These are phyloP conservation scores for Ursus arctos DNA, from an alignment of 2,113 vertebrate genomes.

Conservation along the genomic window DNA sequence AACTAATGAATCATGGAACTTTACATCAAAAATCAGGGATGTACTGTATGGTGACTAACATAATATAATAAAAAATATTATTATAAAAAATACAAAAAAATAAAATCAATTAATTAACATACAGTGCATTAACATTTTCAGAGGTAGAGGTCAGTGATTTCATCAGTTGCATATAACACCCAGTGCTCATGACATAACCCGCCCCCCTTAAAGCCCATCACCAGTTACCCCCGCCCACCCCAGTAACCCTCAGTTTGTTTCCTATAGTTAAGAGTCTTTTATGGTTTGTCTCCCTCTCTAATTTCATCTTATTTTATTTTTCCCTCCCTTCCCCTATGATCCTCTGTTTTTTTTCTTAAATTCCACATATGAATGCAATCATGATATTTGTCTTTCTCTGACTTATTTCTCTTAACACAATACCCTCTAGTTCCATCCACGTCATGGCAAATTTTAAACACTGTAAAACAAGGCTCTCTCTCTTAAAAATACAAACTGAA, in stretches of 20 bases:
- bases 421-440: not conserved
- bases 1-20: too few relatives aligned
- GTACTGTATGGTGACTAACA: too few relatives aligned
- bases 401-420: not conserved
- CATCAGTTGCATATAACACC: not conserved
- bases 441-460: not conserved
- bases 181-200: not conserved
- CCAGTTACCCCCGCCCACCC: not conserved
- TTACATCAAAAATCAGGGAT: too few relatives aligned
- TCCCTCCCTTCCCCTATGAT: not conserved
- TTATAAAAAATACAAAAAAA: too few relatives aligned
- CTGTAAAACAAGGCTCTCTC: not conserved
- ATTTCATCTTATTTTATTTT: not conserved
- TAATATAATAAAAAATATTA: too few relatives aligned
- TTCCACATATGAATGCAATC: not conserved
- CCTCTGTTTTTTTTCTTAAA: not conserved
- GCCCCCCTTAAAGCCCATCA: not conserved
- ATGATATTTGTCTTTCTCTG: not conserved
- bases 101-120: not conserved
- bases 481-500: slow-evolving; percentile 49
- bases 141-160: not conserved
- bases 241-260: not conserved
- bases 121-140: not conserved
- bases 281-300: not conserved
- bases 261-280: not conserved